A percentile compares a stretch with the other conserved stretches of the same genome.
Conservation (phyloP, 2,113 vertebrate species). For the Brevimyrus niger region DNA sequence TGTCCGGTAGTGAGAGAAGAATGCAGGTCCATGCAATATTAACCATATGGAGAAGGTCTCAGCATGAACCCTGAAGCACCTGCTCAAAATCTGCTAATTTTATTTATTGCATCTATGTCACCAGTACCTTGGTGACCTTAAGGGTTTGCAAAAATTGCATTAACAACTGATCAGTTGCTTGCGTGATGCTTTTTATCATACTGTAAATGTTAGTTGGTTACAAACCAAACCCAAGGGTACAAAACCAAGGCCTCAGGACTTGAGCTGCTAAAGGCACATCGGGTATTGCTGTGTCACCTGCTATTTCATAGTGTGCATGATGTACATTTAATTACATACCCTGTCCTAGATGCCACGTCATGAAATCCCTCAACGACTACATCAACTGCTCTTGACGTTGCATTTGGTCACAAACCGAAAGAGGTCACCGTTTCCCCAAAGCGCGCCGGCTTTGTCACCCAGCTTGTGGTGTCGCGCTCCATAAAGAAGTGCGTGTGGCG, state of each 20-base stretch:
- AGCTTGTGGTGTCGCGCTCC: neutral
- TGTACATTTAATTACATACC: neutral
- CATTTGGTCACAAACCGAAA: neutral
- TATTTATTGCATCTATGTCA: neutral
- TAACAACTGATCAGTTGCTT: neutral
- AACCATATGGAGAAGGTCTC: neutral
- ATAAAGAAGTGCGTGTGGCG: neutral
- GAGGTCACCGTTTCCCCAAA: neutral
- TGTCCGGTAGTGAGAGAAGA: neutral
- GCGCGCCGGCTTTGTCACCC: neutral
- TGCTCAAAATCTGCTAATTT: conserved; percentile 2
- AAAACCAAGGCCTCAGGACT: neutral
- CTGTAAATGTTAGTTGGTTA: neutral
- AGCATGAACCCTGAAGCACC: conserved; percentile 2
- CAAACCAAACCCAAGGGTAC: neutral
- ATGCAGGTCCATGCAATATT: neutral
- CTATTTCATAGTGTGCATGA: neutral
- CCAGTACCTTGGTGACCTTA: neutral
- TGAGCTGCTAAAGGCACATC: neutral
- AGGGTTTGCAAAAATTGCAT: neutral
- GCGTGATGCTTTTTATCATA: neutral
- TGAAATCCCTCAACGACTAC: neutral
- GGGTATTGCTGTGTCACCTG: neutral
- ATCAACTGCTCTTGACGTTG: neutral
- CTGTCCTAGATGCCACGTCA: neutral